These are phyloP conservation scores for Corydoras maculifer DNA, from an alignment of 2,113 vertebrate genomes.

Conservation along the genomic window DNA sequence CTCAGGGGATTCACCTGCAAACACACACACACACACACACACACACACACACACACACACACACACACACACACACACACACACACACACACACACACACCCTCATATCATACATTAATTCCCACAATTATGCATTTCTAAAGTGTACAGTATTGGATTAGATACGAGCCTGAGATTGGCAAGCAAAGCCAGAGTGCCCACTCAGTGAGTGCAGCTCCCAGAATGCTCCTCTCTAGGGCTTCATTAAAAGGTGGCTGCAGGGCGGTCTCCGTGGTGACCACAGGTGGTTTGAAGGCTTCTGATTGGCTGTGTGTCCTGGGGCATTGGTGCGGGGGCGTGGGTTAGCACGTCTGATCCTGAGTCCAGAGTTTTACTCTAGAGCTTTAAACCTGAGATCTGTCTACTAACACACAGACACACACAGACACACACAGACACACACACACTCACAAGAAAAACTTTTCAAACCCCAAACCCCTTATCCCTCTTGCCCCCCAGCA, in stretches of 20 bases:
- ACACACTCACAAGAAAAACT: slow-evolving; percentile 18
- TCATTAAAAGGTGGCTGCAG: slow-evolving; percentile 96
- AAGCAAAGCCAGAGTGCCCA: slow-evolving; percentile 19
- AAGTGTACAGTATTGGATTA: slow-evolving; percentile 12
- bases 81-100: slow-evolving; percentile 14
- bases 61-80: not conserved
- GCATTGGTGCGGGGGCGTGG: slow-evolving; percentile 24
- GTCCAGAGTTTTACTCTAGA: slow-evolving; percentile 34
- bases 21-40: not conserved
- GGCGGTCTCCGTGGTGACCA: slow-evolving; percentile 87
- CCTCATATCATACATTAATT: slow-evolving; percentile 26
- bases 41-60: slow-evolving; percentile 14
- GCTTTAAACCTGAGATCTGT: slow-evolving; percentile 41
- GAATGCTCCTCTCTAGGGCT: slow-evolving; percentile 74
- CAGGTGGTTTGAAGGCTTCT: slow-evolving; percentile 82
- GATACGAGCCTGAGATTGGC: slow-evolving; percentile 23
- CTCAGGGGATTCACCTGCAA: slow-evolving; percentile 71
- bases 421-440: slow-evolving; percentile 35
- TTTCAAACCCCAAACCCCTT: not conserved
- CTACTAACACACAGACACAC: slow-evolving; percentile 30
- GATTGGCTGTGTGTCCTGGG: slow-evolving; percentile 53
- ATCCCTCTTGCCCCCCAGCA: not conserved
- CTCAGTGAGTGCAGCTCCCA: slow-evolving; percentile 30
- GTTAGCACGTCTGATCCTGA: slow-evolving; percentile 34
- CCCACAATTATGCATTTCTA: slow-evolving; percentile 30